Conservation (phyloP, 1,140 invertebrate genomes). For the Meloidogyne floridensis region DNA sequence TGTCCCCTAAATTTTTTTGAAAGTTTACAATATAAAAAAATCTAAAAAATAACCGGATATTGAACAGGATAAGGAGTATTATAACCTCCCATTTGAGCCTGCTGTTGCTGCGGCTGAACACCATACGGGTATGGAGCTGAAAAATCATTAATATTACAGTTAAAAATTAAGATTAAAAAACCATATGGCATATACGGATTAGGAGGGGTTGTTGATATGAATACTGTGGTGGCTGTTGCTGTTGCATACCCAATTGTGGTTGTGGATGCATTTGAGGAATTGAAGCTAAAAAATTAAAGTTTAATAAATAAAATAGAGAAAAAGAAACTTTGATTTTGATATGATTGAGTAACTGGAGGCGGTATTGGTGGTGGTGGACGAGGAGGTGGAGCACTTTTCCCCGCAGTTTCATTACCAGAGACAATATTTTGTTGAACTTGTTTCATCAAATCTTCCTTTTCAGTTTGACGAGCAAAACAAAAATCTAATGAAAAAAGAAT, state of each 20-base stretch:
- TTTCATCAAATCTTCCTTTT: conserved; percentile 89
- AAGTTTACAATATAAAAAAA: neutral
- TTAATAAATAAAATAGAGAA: neutral
- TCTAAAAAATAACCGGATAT: conserved; percentile 30
- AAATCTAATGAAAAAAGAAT: conserved; percentile 75
- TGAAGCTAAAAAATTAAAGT: conserved; percentile 1
- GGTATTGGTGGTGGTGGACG: conserved; percentile 43
- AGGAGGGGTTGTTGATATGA: conserved; percentile 41
- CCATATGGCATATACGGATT: conserved; percentile 34
- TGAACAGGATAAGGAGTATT: conserved; percentile 44
- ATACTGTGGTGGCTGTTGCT: conserved; percentile 33
- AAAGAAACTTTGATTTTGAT: conserved; percentile 16
- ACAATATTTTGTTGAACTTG: conserved; percentile 67
- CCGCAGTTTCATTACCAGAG: conserved; percentile 3
- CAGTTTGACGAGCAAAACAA: conserved; percentile 96
- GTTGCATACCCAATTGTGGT: conserved; percentile 32
- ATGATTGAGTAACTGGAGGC: conserved; percentile 15
- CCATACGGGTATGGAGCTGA: conserved; percentile 33
- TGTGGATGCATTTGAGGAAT: conserved; percentile 38
- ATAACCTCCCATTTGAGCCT: neutral
- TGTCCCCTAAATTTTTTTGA: conserved; percentile 12
- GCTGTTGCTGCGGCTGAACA: conserved; percentile 29
- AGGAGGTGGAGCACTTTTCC: conserved; percentile 37
- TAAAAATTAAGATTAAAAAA: neutral
- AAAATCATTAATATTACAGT: neutral